A percentile compares a stretch with the other conserved stretches of the same genome.
Conservation (phyloP, 2,113 vertebrate genomes). For the Hydrolagus affinis region DNA sequence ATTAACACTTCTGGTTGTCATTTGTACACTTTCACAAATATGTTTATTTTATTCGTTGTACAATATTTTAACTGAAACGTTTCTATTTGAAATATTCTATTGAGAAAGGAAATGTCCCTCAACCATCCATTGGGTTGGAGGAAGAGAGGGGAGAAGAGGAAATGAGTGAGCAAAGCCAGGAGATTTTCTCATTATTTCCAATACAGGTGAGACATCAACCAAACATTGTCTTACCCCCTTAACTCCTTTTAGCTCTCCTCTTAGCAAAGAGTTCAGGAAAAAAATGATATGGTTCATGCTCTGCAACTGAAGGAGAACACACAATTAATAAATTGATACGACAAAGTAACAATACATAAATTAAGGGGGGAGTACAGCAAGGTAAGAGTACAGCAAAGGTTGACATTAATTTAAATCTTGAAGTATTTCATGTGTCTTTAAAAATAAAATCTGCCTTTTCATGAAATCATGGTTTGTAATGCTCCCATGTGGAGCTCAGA, state of each 20-base stretch:
- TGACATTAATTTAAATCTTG: too few relatives aligned
- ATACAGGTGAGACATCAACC: background rate
- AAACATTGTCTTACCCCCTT: slow-evolving; percentile 52
- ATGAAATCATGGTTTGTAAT: background rate
- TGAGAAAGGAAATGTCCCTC: background rate
- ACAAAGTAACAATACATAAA: background rate
- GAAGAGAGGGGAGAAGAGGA: too few relatives aligned
- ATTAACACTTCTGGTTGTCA: background rate
- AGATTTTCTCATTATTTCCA: background rate
- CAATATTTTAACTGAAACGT: too few relatives aligned
- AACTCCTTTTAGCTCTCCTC: slow-evolving; percentile 57
- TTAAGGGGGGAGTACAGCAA: background rate
- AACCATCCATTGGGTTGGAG: background rate
- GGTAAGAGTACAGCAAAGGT: background rate
- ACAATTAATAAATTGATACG: background rate
- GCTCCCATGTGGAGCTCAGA: background rate
- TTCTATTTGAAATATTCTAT: background rate
- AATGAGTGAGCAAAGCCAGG: background rate
- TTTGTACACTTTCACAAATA: background rate
- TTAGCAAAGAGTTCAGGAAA: slow-evolving; percentile 55
- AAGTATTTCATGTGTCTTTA: too few relatives aligned
- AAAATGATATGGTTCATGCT: slow-evolving; percentile 58
- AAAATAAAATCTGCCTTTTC: background rate
- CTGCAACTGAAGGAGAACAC: slow-evolving; percentile 47
- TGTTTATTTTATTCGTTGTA: background rate